A percentile compares a stretch with the other conserved stretches of the same genome.
These are phyloP conservation scores for Callinectes sapidus DNA, from an alignment of 2,888 invertebrate genomes.

Conservation along the genomic window DNA sequence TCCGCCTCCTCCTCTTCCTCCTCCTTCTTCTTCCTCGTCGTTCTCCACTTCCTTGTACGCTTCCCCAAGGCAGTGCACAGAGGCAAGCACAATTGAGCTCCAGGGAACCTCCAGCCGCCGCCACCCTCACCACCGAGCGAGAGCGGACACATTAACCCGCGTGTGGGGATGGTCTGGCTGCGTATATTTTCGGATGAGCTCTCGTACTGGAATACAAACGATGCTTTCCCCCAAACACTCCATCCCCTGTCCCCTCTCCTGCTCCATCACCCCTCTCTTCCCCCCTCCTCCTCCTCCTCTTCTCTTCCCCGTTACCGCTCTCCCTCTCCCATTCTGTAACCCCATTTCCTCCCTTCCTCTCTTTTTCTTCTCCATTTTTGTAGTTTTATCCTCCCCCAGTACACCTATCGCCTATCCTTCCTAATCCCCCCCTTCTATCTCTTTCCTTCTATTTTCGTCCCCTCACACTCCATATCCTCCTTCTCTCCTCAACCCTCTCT, in stretches of 20 bases:
- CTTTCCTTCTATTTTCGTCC: background rate
- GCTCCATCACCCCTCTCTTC: background rate
- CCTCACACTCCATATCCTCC: background rate
- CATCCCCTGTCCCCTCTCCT: background rate
- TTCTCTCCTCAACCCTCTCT: background rate
- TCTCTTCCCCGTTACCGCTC: background rate
- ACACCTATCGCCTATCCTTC: background rate
- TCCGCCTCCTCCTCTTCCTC: background rate
- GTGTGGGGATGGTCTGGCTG: constrained; percentile 19
- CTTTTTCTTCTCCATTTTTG: background rate
- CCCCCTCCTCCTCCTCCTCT: background rate
- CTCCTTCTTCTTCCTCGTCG: background rate
- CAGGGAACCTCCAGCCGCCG: background rate
- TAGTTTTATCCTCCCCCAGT: background rate
- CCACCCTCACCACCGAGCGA: background rate
- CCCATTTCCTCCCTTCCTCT: background rate
- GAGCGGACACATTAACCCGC: constrained; percentile 24
- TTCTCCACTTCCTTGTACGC: background rate
- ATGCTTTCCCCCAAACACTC: background rate
- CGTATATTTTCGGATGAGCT: constrained; percentile 18
- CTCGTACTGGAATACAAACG: constrained; percentile 22
- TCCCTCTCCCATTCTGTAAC: background rate
- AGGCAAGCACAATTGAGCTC: background rate
- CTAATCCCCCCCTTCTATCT: background rate
- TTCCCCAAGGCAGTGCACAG: background rate